Percentiles rank a stretch among this genome's conserved stretches.
These are phyloP conservation scores for Gallinago nigripennis DNA, from an alignment of 2,797 vertebrate species.

Conservation along the genomic window DNA sequence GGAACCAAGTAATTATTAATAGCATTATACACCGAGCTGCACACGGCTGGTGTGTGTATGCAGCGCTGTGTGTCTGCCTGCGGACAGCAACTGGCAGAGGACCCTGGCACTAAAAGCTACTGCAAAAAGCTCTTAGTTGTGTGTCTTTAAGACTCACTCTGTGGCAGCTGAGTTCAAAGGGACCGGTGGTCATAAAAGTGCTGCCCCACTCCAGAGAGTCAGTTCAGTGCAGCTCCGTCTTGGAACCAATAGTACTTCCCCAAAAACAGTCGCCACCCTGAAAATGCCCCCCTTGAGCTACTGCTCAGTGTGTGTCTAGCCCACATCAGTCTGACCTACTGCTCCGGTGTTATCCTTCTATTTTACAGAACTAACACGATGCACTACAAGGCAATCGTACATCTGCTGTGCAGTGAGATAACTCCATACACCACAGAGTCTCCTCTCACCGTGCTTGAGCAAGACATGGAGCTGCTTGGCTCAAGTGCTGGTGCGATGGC, in stretches of 20 bases:
- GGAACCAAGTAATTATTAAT: not conserved
- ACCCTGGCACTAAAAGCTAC: not conserved
- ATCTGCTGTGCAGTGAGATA: not conserved
- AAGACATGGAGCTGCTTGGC: not conserved
- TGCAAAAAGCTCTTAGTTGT: not conserved
- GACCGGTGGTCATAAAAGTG: not conserved
- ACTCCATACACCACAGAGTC: rapidly evolving
- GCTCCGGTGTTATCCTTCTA: not conserved
- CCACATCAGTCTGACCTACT: not conserved
- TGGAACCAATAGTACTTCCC: not conserved
- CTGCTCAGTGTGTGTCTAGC: not conserved
- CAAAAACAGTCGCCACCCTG: not conserved
- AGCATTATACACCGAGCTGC: not conserved
- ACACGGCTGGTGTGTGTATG: not conserved
- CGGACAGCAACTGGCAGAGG: not conserved
- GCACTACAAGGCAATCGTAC: not conserved
- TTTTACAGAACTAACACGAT: not conserved
- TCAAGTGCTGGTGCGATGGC: not conserved
- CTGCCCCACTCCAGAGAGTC: not conserved
- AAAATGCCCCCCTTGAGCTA: not conserved
- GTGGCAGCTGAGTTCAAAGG: not conserved
- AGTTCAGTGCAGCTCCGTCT: not conserved
- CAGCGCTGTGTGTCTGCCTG: not conserved
- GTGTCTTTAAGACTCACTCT: not conserved
- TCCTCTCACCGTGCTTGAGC: not conserved